These are phyloP conservation scores for Vireo griseus DNA, from an alignment of 2,797 vertebrate genomes.

Conservation along the genomic window DNA sequence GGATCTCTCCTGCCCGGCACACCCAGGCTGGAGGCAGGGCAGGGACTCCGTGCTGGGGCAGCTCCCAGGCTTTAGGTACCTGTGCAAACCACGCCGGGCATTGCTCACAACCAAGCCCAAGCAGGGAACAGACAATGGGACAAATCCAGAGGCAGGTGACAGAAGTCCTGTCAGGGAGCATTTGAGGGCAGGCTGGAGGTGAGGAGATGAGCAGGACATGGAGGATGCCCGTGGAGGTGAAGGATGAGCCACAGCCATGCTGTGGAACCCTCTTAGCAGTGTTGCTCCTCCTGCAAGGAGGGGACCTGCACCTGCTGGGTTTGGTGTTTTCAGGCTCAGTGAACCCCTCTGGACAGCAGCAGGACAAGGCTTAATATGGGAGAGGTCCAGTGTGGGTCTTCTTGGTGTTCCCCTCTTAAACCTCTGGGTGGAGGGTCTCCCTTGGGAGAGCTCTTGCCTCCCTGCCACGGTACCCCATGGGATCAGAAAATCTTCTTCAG, in stretches of 20 bases:
- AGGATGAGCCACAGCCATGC: background rate
- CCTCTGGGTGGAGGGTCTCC: background rate
- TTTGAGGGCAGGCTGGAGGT: background rate
- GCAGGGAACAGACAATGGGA: fast-evolving
- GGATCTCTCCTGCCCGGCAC: background rate
- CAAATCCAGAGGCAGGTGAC: background rate
- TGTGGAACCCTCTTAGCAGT: background rate
- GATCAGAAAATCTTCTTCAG: constrained; percentile 57
- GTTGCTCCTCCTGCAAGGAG: background rate
- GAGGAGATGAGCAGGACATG: background rate
- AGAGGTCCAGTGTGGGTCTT: background rate
- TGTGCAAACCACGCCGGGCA: fast-evolving
- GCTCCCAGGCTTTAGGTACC: background rate
- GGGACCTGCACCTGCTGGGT: background rate
- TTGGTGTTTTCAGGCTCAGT: fast-evolving
- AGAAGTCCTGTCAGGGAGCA: fast-evolving
- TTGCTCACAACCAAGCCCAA: fast-evolving
- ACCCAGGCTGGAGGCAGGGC: background rate
- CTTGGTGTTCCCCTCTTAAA: background rate
- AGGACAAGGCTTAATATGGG: background rate
- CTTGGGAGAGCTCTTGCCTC: background rate
- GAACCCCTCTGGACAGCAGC: fast-evolving
- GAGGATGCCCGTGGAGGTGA: fast-evolving
- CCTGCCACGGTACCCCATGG: fast-evolving
- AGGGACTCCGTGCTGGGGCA: background rate